Conservation (phyloP, 2,113 vertebrate species). For the Chlorodrepanis virens region DNA sequence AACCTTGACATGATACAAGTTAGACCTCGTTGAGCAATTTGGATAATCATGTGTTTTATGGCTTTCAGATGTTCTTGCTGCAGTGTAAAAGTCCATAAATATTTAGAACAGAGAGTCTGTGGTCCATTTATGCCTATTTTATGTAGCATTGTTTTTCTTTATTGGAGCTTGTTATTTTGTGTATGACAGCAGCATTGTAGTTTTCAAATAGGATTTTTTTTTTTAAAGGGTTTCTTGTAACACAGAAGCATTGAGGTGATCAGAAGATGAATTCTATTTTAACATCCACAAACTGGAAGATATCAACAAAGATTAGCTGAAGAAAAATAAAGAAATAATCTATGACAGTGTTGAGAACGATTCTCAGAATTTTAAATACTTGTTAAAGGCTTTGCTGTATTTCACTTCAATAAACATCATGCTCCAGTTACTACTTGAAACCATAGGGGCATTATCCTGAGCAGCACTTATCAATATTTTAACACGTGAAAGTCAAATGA, state of each 20-base stretch:
- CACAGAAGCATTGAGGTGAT: neutral
- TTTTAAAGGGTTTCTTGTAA: neutral
- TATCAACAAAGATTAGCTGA: conserved; percentile 33
- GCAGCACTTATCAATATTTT: conserved; percentile 89
- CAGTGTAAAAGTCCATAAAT: conserved; percentile 40
- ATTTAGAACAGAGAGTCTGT: conserved; percentile 33
- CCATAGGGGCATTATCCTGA: conserved; percentile 75
- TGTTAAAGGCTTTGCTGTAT: conserved; percentile 80
- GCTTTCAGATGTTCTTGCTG: conserved; percentile 29
- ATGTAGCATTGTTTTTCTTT: conserved; percentile 3
- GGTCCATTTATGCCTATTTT: conserved; percentile 29
- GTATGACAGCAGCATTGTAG: neutral
- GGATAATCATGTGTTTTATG: conserved; percentile 33
- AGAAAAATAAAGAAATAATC: conserved; percentile 56
- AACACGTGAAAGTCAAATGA: conserved; percentile 91
- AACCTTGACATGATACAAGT: conserved; percentile 6
- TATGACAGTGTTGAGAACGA: conserved; percentile 60
- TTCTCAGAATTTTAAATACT: conserved; percentile 79
- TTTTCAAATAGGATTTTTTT: neutral
- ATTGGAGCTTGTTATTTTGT: conserved; percentile 2
- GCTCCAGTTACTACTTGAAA: conserved; percentile 80
- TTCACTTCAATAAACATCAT: conserved; percentile 82
- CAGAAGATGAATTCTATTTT: conserved; percentile 42
- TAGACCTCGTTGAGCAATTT: conserved; percentile 25
- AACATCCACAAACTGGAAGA: conserved; percentile 12